Percentiles rank a stretch among this genome's conserved stretches.
Conservation (phyloP, 1,140 invertebrate species). For the Drosophila kurseongensis region DNA sequence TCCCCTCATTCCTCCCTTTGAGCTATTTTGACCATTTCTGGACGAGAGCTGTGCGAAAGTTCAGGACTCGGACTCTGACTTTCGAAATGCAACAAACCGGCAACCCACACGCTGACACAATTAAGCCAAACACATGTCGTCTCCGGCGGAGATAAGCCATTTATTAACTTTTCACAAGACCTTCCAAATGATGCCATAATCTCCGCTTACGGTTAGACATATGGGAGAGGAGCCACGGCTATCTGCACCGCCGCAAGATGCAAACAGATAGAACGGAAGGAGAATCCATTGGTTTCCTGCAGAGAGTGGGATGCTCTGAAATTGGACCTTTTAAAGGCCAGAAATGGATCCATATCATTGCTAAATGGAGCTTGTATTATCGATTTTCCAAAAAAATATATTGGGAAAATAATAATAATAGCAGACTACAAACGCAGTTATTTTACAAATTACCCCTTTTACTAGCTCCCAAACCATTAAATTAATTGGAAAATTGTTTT, state of each 20-base stretch:
- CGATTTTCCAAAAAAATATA: too few relatives aligned
- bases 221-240: conserved; percentile 60
- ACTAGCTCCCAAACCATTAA: too few relatives aligned
- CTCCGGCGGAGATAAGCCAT: conserved; percentile 71
- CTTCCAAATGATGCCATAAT: conserved; percentile 80
- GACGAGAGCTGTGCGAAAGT: conserved; percentile 67
- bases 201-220: conserved; percentile 78
- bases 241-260: conserved; percentile 52
- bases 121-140: conserved; percentile 82
- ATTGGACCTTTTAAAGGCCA: too few relatives aligned
- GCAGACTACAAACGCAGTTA: too few relatives aligned
- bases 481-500: too few relatives aligned
- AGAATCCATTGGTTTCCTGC: not conserved
- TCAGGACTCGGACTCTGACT: conserved; percentile 52
- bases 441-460: too few relatives aligned
- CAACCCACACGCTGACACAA: conserved; percentile 81
- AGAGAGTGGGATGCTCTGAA: conserved; percentile 38
- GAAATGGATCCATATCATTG: too few relatives aligned
- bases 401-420: too few relatives aligned
- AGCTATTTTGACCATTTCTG: conserved; percentile 74
- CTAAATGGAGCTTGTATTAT: too few relatives aligned
- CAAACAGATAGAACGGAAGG: conserved; percentile 62
- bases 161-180: conserved; percentile 82
- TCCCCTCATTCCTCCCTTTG: conserved; percentile 3
- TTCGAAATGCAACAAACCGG: conserved; percentile 53